phyloP scores from a whole-genome alignment of 2,888 invertebrate species.

The Lasioglossum morio region DNA sequence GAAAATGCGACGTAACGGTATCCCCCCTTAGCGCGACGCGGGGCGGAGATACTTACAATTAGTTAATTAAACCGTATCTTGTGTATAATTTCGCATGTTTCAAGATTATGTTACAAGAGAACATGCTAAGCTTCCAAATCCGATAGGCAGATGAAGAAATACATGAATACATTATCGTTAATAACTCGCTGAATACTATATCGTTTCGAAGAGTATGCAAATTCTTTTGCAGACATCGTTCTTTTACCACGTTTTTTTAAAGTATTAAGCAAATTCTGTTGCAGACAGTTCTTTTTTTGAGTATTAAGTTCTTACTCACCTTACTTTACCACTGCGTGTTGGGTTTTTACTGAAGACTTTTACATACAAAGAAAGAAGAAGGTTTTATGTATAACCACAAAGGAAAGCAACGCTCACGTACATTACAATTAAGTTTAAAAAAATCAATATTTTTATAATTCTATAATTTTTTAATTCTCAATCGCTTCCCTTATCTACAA shows the following conservation, averaged over 20 bases:
- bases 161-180: background rate
- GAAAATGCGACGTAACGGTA: background rate
- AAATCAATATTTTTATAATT: background rate
- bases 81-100: constrained; percentile 1
- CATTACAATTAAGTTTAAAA: background rate
- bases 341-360: background rate
- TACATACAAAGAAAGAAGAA: background rate
- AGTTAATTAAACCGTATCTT: constrained; percentile 9
- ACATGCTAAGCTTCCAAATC: background rate
- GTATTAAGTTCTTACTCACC: no score
- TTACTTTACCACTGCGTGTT: background rate
- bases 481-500: background rate
- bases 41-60: background rate
- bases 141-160: background rate
- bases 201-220: background rate
- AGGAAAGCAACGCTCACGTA: background rate
- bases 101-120: background rate
- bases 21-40: background rate
- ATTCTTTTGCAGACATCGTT: background rate
- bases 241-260: no score
- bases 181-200: background rate
- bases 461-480: background rate
- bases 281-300: no score
- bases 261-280: no score
- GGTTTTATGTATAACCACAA: background rate